Conservation (phyloP, 2,113 vertebrate species). For the Lynx canadensis region DNA sequence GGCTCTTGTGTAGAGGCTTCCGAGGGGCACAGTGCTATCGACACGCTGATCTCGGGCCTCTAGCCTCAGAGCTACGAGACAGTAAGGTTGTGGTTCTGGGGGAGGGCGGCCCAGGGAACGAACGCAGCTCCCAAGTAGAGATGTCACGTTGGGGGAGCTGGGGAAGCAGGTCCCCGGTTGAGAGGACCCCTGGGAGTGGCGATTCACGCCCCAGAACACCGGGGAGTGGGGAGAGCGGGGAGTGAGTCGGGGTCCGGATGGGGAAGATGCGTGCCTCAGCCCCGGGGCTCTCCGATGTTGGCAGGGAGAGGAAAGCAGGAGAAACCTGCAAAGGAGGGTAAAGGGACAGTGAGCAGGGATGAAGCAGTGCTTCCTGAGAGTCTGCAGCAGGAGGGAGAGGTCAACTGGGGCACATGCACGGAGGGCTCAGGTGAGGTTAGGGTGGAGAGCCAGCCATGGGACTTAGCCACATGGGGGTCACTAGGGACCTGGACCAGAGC, state of each 20-base stretch:
- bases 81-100: not conserved
- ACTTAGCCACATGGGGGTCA: not conserved
- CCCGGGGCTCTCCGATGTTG: not conserved
- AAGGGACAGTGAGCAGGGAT: not conserved
- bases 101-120: not conserved
- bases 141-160: not conserved
- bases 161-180: not conserved
- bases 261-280: not conserved
- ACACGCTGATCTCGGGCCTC: not conserved
- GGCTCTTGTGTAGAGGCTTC: not conserved
- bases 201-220: not conserved
- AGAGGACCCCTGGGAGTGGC: not conserved
- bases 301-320: not conserved
- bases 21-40: not conserved
- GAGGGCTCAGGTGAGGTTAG: not conserved
- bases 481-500: not conserved
- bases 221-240: not conserved
- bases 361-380: not conserved
- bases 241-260: not conserved
- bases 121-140: not conserved
- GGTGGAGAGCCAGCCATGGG: not conserved
- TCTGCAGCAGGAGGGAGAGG: not conserved
- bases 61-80: not conserved
- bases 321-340: not conserved
- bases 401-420: accelerated